phyloP scores from a whole-genome alignment of 2,888 invertebrate genomes.

The Drosophila tanythrix region DNA sequence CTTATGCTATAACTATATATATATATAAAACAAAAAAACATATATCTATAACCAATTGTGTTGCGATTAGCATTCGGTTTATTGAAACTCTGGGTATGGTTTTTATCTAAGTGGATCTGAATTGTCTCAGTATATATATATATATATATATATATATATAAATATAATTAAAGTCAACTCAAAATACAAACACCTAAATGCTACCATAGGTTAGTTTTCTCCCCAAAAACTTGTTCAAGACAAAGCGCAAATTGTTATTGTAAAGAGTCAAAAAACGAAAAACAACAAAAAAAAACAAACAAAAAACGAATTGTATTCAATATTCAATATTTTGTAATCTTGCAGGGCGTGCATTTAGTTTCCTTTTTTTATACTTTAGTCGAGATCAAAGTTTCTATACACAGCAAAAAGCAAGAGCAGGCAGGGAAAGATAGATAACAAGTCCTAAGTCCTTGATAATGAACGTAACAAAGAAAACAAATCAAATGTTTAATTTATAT shows the following conservation, averaged over 20 bases:
- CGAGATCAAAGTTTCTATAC: constrained; percentile 58
- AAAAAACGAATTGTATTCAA: constrained; percentile 40
- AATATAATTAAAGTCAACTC: constrained; percentile 30
- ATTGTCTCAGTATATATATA: constrained; percentile 23
- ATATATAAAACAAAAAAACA: constrained; percentile 12
- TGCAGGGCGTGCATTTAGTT: constrained; percentile 65
- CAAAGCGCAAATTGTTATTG: constrained; percentile 76
- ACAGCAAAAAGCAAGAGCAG: constrained; percentile 21
- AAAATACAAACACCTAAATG: constrained; percentile 10
- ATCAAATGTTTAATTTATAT: constrained; percentile 67
- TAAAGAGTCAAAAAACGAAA: constrained; percentile 1
- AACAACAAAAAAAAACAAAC: background rate
- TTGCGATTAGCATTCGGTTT: constrained; percentile 20
- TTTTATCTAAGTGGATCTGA: constrained; percentile 26
- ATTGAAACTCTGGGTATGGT: constrained; percentile 12
- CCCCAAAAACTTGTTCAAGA: constrained; percentile 50
- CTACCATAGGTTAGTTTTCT: constrained; percentile 47
- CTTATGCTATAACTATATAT: constrained; percentile 20
- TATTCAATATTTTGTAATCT: constrained; percentile 42
- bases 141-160: constrained; percentile 22
- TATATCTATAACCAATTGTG: constrained; percentile 28
- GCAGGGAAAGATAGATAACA: constrained; percentile 26
- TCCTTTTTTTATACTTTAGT: constrained; percentile 40
- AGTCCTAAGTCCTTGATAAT: constrained; percentile 52
- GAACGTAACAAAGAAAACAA: constrained; percentile 42